These are phyloP conservation scores for Myiopsitta monachus DNA, from an alignment of 2,113 vertebrate species.

Conservation along the genomic window DNA sequence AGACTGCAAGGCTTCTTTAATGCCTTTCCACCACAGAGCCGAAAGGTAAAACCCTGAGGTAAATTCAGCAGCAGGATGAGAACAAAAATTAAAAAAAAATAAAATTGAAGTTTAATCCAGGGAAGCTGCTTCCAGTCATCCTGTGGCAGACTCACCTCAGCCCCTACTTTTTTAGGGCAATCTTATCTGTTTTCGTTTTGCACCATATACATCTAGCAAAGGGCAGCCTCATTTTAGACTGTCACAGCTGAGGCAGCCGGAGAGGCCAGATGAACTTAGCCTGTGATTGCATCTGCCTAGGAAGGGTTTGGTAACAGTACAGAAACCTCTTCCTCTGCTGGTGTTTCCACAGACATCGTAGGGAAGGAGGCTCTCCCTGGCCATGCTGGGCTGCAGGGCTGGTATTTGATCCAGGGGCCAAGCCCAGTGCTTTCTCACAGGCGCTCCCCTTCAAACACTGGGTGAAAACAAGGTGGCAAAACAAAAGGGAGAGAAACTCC, in stretches of 20 bases:
- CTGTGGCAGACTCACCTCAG: neutral
- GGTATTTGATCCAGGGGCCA: neutral
- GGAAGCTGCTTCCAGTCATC: neutral
- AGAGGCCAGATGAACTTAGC: conserved; percentile 39
- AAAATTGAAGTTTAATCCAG: neutral
- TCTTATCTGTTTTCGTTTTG: conserved; percentile 12
- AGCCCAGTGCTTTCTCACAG: neutral
- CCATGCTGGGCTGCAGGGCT: neutral
- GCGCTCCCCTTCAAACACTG: accelerated
- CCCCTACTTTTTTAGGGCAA: neutral
- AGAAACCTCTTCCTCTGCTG: neutral
- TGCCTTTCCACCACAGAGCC: neutral
- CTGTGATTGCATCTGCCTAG: neutral
- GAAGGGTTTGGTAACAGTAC: conserved; percentile 18
- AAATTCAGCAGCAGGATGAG: neutral
- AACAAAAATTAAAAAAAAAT: neutral
- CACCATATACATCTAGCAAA: conserved; percentile 34
- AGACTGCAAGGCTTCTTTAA: neutral
- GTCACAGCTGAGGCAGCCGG: neutral
- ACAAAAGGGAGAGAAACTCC: neutral
- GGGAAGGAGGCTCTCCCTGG: neutral
- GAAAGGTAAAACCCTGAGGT: neutral
- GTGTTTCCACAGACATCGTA: conserved; percentile 13
- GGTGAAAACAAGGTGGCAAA: neutral
- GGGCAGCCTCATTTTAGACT: conserved; percentile 42